phyloP scores from a whole-genome alignment of 2,113 vertebrate species.

The Phainopepla nitens region DNA sequence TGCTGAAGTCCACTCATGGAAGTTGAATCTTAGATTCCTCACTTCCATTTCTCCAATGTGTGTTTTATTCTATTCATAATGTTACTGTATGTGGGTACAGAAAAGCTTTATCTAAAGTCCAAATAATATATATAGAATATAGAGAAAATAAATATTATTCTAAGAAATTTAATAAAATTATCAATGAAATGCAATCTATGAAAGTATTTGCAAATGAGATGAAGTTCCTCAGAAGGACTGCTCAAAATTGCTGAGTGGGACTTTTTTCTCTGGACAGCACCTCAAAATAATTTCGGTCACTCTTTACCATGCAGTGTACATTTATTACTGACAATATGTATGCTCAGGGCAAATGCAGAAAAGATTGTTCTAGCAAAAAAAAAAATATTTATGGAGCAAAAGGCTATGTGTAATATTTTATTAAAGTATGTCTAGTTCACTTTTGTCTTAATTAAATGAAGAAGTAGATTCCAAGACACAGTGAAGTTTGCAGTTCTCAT shows the following conservation, averaged over 20 bases:
- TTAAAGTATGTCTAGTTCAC: not conserved
- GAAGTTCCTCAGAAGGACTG: not conserved
- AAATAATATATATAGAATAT: not conserved
- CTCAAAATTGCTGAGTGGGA: not conserved
- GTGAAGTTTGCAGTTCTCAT: not conserved
- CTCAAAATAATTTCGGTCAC: not conserved
- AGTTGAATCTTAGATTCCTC: not conserved
- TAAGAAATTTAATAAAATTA: not conserved
- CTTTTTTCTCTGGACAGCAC: not conserved
- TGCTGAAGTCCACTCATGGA: not conserved
- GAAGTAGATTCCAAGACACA: not conserved
- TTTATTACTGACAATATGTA: not conserved
- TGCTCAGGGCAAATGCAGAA: not conserved
- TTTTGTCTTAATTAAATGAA: not conserved
- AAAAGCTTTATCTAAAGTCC: not conserved
- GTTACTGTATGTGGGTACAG: not conserved
- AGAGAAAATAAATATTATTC: not conserved
- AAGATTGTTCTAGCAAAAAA: not conserved
- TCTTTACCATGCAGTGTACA: rapidly evolving
- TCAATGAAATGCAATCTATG: not conserved
- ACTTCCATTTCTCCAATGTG: not conserved
- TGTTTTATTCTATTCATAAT: not conserved
- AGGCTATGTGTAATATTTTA: not conserved
- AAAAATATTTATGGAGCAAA: not conserved
- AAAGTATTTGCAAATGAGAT: not conserved